phyloP scores from a whole-genome alignment of 2,888 invertebrate genomes.

The Scaptomyza reducta region DNA sequence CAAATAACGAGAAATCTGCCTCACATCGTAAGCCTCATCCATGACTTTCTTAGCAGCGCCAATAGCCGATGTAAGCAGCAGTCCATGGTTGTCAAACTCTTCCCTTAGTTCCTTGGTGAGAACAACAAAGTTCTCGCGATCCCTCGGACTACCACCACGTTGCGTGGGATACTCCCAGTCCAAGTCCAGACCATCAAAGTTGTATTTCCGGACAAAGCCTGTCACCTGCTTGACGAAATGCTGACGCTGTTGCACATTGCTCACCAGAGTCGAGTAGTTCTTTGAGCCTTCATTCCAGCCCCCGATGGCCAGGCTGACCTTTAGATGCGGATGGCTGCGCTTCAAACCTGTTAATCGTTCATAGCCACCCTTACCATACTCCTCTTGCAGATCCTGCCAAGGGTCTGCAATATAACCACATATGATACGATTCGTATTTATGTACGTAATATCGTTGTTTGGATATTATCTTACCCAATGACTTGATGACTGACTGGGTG shows the following conservation, averaged over 20 bases:
- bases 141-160: slow-evolving; percentile 89
- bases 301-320: slow-evolving; percentile 91
- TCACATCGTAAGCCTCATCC: slow-evolving; percentile 91
- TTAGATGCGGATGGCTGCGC: slow-evolving; percentile 88
- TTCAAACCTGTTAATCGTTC: slow-evolving; percentile 89
- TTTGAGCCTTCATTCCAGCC: slow-evolving; percentile 96
- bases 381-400: slow-evolving; percentile 90
- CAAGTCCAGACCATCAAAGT: slow-evolving; percentile 84
- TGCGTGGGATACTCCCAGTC: slow-evolving; percentile 95
- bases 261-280: slow-evolving; percentile 86
- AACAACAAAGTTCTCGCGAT: slow-evolving; percentile 90
- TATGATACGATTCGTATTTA: slow-evolving; percentile 17
- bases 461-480: slow-evolving; percentile 86
- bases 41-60: slow-evolving; percentile 91
- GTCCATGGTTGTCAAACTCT: slow-evolving; percentile 88
- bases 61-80: slow-evolving; percentile 92
- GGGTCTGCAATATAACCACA: slow-evolving; percentile 86
- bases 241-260: slow-evolving; percentile 86
- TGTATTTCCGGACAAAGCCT: slow-evolving; percentile 86
- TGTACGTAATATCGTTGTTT: slow-evolving; percentile 27
- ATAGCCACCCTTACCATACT: slow-evolving; percentile 90
- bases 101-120: slow-evolving; percentile 91
- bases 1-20: slow-evolving; percentile 88
- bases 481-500: slow-evolving; percentile 87
- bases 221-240: slow-evolving; percentile 90